These are phyloP conservation scores for Unio delphinus DNA, from an alignment of 2,888 invertebrate genomes.

Conservation along the genomic window DNA sequence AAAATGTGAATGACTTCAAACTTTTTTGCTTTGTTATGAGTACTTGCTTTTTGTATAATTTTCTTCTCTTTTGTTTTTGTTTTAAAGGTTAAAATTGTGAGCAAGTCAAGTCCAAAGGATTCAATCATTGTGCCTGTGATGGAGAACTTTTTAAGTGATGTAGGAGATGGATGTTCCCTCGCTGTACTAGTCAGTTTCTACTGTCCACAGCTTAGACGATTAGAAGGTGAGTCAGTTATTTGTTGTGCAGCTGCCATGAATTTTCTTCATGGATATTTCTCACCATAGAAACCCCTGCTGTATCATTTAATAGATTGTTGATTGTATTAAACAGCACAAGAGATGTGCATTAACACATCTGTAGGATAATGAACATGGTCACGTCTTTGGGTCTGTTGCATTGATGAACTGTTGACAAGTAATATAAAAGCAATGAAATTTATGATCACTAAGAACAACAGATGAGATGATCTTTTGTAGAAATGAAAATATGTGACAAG, in stretches of 20 bases:
- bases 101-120: constrained; percentile 30
- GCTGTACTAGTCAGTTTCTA: constrained; percentile 92
- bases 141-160: constrained; percentile 84
- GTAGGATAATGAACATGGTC: no score
- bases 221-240: constrained; percentile 76
- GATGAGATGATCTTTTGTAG: no score
- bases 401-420: no score
- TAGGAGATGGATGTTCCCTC: constrained; percentile 91
- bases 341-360: not conserved
- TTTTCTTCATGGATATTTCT: not conserved
- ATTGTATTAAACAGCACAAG: not conserved
- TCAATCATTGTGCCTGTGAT: constrained; percentile 73
- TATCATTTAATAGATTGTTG: not conserved
- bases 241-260: not conserved
- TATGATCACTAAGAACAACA: no score
- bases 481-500: no score
- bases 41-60: not conserved
- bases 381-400: no score
- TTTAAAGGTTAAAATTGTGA: constrained; percentile 48
- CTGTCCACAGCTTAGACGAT: constrained; percentile 84
- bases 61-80: not conserved
- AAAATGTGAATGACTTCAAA: no score
- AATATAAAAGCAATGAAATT: no score
- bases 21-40: not conserved
- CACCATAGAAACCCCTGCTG: no score